Evolutionary conservation across 2,113 vertebrate genomes (phyloP).

Genomic region (Oncorhynchus masou): DNA sequence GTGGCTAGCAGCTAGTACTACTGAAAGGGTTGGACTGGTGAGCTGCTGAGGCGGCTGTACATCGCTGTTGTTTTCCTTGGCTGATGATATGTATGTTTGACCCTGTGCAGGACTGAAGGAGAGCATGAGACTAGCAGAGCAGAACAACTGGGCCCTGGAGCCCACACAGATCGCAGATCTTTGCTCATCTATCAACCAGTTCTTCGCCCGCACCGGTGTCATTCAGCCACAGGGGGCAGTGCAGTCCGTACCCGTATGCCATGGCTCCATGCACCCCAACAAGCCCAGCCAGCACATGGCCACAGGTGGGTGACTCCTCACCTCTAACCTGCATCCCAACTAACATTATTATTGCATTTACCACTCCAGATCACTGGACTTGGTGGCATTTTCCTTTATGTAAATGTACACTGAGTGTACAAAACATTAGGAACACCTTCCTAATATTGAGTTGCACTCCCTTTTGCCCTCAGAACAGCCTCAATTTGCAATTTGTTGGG

Average conservation of each 20-base stretch:
- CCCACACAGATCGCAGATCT: constrained; percentile 90
- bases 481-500: no score
- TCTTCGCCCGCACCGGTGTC: constrained; percentile 89
- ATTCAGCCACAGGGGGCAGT: constrained; percentile 86
- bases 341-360: no score
- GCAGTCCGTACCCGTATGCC: constrained; percentile 77
- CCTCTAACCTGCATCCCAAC: no score
- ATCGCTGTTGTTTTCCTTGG: not conserved
- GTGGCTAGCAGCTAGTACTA: not conserved
- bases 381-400: no score
- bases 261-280: constrained; percentile 82
- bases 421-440: no score
- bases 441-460: no score
- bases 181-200: constrained; percentile 91
- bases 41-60: not conserved
- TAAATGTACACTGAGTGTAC: no score
- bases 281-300: constrained; percentile 87
- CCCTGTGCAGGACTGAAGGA: constrained; percentile 81
- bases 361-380: no score
- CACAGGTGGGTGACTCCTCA: constrained; percentile 71
- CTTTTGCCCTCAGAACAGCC: no score
- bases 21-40: not conserved
- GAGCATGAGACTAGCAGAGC: constrained; percentile 91
- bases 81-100: not conserved
- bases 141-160: constrained; percentile 92